Base-by-base conservation (phyloP, 2,113 vertebrate genomes). In the Actenoides lindsayi region DNA sequence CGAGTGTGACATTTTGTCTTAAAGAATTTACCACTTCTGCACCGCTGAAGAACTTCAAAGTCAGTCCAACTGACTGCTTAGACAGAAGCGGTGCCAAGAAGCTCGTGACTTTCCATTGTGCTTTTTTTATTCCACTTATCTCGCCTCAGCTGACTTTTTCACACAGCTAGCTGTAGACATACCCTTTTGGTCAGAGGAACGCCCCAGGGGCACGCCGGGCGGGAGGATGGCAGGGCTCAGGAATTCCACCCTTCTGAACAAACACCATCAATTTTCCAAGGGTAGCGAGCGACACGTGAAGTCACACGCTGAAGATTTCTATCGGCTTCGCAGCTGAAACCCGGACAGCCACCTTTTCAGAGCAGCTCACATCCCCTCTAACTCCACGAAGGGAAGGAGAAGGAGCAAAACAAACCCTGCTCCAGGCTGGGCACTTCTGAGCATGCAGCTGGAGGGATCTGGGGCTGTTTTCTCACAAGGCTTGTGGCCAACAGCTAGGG, bases 81-180 rank as follows among this genome's bases (percentile, higher is more conserved):
- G 90, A 83, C 89, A 82, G 50, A 53, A 73, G 44, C 31, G 60
- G 25, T 89, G 83, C 76, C 74, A 88, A 57, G 67, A 31, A 91
- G 73, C 75, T 46, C 74, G 44, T 91, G 89, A 74, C 84, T 96
- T 91, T 70, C 65, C 82, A 19, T 5, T 68, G 76, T 81, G 87
- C 64, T 50, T 81, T 56, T 51, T 54, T 74, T 8, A 53, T 51
- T 53, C 60, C 84, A 17, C 2, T 0, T 24, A 13, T 33, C n/a
- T 46, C 41, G 35, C 90, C 91, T 67, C 18, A 51, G 79, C 88
- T 89, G 77, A 76, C 74, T 88, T 17, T 30, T 41, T 8, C 5
- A 28, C 0, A 11, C 69, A 64, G 82, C 37, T 11, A 46, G 53
- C 88, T 79, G 87, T 1, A 75, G 83, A 4, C 64, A 77, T 5